Evolutionary conservation across 2,888 invertebrate genomes (phyloP).

Genomic region (Mythimna lalbum): DNA sequence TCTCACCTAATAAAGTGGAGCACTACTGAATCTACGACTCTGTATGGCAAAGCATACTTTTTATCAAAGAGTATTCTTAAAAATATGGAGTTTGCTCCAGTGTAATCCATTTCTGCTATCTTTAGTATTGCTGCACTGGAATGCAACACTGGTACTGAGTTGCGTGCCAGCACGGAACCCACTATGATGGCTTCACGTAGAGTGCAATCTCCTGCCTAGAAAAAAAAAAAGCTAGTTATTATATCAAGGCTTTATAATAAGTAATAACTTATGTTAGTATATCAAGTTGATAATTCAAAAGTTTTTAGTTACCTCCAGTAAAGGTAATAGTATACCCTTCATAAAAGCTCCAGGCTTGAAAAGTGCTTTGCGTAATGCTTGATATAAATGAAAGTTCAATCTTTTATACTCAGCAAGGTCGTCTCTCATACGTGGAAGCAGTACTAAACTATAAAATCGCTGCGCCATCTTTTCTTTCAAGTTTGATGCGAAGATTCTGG

Average conservation of each 20-base stretch:
- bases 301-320: conserved; percentile 90
- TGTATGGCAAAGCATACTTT: conserved; percentile 98
- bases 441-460: conserved; percentile 97
- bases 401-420: conserved; percentile 98
- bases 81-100: conserved; percentile 98
- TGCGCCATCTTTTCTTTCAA: conserved; percentile 99
- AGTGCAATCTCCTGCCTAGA: conserved; percentile 97
- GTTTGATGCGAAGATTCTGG: conserved; percentile 99
- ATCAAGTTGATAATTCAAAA: neutral
- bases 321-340: conserved; percentile 96
- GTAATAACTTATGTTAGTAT: neutral
- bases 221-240: conserved; percentile 26
- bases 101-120: conserved; percentile 99
- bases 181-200: conserved; percentile 98
- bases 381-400: conserved; percentile 98
- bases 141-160: conserved; percentile 98
- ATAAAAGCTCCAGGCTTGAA: conserved; percentile 99
- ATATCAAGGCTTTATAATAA: neutral
- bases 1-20: conserved; percentile 97
- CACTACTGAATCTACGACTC: conserved; percentile 98
- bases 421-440: conserved; percentile 97
- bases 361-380: conserved; percentile 97
- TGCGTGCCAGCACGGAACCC: conserved; percentile 97
- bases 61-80: conserved; percentile 98
- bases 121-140: conserved; percentile 98